These are phyloP conservation scores for Geopemphigus sp. DNA, from an alignment of 1,140 invertebrate genomes.

Conservation along the genomic window DNA sequence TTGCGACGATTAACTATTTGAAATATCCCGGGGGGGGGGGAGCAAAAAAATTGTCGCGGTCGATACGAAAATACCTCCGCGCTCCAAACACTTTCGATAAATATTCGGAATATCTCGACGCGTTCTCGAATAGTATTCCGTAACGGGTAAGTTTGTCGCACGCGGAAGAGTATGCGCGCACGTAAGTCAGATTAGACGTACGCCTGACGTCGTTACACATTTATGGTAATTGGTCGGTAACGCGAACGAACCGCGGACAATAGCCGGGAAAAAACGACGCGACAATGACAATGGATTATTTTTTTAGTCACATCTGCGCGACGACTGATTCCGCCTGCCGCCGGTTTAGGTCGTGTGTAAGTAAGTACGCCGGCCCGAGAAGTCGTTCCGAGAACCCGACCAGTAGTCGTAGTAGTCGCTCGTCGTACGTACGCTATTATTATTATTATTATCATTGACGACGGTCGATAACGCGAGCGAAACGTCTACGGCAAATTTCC, in stretches of 20 bases:
- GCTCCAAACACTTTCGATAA: too few species aligned
- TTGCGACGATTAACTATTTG: too few species aligned
- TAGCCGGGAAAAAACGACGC: background rate
- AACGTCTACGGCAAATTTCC: background rate
- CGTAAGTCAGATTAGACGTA: too few species aligned
- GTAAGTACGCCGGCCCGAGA: background rate
- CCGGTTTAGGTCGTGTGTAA: too few species aligned
- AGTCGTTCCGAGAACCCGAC: background rate
- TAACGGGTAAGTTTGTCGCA: background rate
- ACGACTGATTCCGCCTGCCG: background rate
- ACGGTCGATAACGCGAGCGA: background rate
- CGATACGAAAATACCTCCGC: too few species aligned
- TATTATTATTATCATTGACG: constrained; percentile 2
- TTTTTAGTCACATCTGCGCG: background rate
- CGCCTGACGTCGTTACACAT: background rate
- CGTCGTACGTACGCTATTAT: background rate
- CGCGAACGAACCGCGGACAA: background rate
- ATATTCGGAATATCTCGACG: too few species aligned
- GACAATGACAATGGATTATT: background rate
- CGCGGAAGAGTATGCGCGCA: constrained; percentile 31
- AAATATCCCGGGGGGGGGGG: too few species aligned
- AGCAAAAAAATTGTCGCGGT: too few species aligned
- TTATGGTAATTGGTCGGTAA: too few species aligned
- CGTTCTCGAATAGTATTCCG: too few species aligned
- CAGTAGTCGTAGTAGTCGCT: background rate